Percentiles rank a stretch among this genome's conserved stretches.
Conservation (phyloP, 2,797 vertebrate species). For the Choloepus didactylus region DNA sequence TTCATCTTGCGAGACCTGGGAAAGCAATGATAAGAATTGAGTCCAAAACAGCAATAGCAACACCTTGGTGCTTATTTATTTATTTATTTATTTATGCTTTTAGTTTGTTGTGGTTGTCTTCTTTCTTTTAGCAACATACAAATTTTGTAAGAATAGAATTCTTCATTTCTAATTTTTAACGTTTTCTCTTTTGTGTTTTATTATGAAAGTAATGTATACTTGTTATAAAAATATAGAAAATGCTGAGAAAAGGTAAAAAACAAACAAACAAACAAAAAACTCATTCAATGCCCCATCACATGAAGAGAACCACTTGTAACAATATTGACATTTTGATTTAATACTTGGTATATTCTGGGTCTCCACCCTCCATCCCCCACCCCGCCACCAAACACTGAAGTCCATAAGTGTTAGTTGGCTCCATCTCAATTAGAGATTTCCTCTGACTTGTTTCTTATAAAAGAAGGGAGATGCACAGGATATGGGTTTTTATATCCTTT, state of each 20-base stretch:
- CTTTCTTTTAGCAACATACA: not conserved
- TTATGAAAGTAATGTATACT: not conserved
- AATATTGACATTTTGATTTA: not conserved
- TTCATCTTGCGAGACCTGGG: not conserved
- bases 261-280: not conserved
- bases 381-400: not conserved
- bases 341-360: not conserved
- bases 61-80: not conserved
- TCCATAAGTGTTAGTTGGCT: not conserved
- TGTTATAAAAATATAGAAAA: constrained; percentile 17
- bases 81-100: not conserved
- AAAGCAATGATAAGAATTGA: not conserved
- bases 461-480: not conserved
- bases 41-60: not conserved
- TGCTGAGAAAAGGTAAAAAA: not conserved
- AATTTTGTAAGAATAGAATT: not conserved
- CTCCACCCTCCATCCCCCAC: not conserved
- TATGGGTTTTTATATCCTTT: not conserved
- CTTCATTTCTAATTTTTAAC: not conserved
- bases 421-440: not conserved
- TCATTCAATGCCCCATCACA: not conserved
- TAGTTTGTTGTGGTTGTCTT: not conserved
- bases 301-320: not conserved
- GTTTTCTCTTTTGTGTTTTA: not conserved
- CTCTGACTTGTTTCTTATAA: not conserved